These are phyloP conservation scores for Drosophila meridiana DNA, from an alignment of 2,888 invertebrate genomes.

Conservation along the genomic window DNA sequence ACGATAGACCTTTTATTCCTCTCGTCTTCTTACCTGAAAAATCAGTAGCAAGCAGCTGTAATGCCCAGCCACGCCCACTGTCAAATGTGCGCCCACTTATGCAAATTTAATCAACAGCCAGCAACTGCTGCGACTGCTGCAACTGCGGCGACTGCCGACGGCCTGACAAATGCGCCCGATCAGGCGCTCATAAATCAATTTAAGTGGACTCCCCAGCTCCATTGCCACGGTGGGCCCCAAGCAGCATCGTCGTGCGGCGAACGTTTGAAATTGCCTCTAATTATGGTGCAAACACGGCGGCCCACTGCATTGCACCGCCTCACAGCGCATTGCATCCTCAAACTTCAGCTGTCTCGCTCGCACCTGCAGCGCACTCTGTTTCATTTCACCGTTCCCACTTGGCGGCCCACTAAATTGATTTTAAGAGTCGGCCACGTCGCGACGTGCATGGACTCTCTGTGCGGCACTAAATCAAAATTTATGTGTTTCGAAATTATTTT, in stretches of 20 bases:
- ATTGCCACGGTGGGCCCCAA: slow-evolving; percentile 6
- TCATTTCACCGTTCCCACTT: not conserved
- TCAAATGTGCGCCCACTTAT: slow-evolving; percentile 67
- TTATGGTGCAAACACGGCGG: slow-evolving; percentile 69
- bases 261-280: slow-evolving; percentile 72
- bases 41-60: slow-evolving; percentile 57
- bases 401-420: slow-evolving; percentile 66
- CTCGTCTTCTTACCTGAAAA: slow-evolving; percentile 30
- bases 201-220: slow-evolving; percentile 72
- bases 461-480: slow-evolving; percentile 78
- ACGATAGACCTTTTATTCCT: not conserved
- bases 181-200: slow-evolving; percentile 82
- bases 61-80: slow-evolving; percentile 58
- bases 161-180: slow-evolving; percentile 80
- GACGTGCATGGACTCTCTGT: slow-evolving; percentile 61
- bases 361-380: not conserved
- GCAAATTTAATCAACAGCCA: slow-evolving; percentile 68
- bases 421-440: slow-evolving; percentile 51
- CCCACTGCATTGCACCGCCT: slow-evolving; percentile 42
- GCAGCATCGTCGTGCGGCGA: slow-evolving; percentile 43
- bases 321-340: slow-evolving; percentile 11
- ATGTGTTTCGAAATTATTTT: slow-evolving; percentile 81
- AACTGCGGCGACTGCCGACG: slow-evolving; percentile 41
- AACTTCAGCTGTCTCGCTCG: not conserved
- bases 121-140: slow-evolving; percentile 36